These are phyloP conservation scores for Drosophila setosimentum DNA, from an alignment of 2,888 invertebrate species.

Conservation along the genomic window DNA sequence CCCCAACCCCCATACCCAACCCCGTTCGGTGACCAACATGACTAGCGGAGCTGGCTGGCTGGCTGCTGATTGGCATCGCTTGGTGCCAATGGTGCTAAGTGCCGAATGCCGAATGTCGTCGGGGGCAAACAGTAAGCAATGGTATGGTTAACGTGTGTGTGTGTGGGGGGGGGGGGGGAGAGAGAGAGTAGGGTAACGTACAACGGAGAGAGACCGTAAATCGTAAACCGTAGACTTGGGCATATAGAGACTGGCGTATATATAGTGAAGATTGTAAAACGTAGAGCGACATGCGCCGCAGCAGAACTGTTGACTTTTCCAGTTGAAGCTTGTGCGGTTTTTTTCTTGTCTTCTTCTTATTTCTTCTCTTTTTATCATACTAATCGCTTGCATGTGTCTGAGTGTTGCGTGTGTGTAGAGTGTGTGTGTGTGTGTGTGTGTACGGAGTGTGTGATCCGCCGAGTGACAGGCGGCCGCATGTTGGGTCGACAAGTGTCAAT, in stretches of 20 bases:
- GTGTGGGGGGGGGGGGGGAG: not conserved
- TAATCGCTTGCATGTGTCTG: constrained; percentile 39
- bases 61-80: constrained; percentile 69
- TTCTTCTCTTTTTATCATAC: constrained; percentile 38
- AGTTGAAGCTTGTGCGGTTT: constrained; percentile 53
- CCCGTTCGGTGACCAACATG: constrained; percentile 22
- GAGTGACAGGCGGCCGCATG: constrained; percentile 74
- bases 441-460: constrained; percentile 64
- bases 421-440: constrained; percentile 22
- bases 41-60: constrained; percentile 19
- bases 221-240: constrained; percentile 28
- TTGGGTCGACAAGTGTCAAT: constrained; percentile 82
- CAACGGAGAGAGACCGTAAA: constrained; percentile 16
- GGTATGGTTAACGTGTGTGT: not conserved
- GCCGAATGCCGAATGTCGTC: constrained; percentile 72
- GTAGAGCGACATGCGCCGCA: constrained; percentile 59
- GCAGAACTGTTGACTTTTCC: constrained; percentile 75
- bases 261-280: constrained; percentile 39
- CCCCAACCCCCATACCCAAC: not conserved
- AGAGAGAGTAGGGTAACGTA: not conserved
- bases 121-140: constrained; percentile 23
- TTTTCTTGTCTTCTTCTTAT: constrained; percentile 1
- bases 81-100: constrained; percentile 80
- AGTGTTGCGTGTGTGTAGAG: constrained; percentile 16
- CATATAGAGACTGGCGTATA: constrained; percentile 29